Evolutionary conservation across 1,140 invertebrate species (phyloP), one percentile per base, ranked within the genome.

Genomic region (Conus betulinus): DNA sequence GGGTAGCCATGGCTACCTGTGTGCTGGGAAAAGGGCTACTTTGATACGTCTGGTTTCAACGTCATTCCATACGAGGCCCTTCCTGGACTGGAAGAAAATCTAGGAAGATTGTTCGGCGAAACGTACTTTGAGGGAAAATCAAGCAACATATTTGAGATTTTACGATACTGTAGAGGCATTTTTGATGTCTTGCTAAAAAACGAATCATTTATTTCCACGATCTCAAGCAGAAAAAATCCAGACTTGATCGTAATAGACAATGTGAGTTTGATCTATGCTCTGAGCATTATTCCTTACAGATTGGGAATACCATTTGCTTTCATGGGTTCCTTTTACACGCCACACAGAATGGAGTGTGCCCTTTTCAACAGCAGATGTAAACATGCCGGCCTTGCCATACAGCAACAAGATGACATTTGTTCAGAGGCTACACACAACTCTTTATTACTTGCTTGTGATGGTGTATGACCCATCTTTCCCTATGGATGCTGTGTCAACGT

Each of bases 331-430:
- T 27, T 17, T 8, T 84, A 86, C 51, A 60, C 78, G 74, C n/a
- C 15, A 74, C 27, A 5, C 25, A 25, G 0, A n/a, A 60, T 60
- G 15, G 25, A n/a, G 87, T 3, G 81, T 83, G 3, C 88, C 89
- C 3, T 89, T 85, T 53, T 81, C 71, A 6, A 71, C 86, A 7
- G 79, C 87, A 4, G 79, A 84, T 17, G 39, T 78, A 1, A 87
- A 88, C 84, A 60, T 76, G 17, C 53, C 23, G 3, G 39, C 71
- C 6, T 63, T 71, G 5, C 51, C 71, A 5, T 55, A 79, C n/a
- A 88, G 51, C 23, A 82, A 90, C 57, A 39, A 76, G 53, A 89
- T 90, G 87, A 84, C 82, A 3, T 91, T 91, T 20, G 83, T 79
- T 15, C 57, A 89, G n/a, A 39, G 90, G 20, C 13, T 90, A 6